Conservation (phyloP, 2,113 vertebrate genomes). For the Talpa occidentalis region DNA sequence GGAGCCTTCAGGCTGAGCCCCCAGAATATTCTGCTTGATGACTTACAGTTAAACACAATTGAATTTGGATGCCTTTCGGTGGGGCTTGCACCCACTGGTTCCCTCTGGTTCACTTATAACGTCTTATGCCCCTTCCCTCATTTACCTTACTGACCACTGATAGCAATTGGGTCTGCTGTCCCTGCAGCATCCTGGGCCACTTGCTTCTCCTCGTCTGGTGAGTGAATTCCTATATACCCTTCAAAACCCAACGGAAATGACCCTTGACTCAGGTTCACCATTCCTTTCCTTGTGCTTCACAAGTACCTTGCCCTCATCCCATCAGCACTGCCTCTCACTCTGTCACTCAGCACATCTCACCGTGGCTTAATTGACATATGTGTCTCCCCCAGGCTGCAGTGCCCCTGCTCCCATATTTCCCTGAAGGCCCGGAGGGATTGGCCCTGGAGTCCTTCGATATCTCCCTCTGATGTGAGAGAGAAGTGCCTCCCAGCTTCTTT, state of each 20-base stretch:
- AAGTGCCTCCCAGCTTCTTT: not conserved
- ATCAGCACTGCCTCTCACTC: not conserved
- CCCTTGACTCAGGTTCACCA: not conserved
- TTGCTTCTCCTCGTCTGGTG: not conserved
- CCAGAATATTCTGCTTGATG: not conserved
- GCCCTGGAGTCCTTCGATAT: not conserved
- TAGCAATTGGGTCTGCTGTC: not conserved
- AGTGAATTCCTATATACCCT: not conserved
- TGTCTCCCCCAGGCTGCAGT: not conserved
- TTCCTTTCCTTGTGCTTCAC: not conserved
- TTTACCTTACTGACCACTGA: not conserved
- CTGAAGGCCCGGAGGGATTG: not conserved
- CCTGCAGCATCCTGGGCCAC: not conserved
- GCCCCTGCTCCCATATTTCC: too few relatives aligned
- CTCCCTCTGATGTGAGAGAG: not conserved
- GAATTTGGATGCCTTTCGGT: not conserved
- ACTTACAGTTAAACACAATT: not conserved
- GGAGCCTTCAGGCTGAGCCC: not conserved
- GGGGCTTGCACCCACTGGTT: not conserved
- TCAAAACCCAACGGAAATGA: not conserved
- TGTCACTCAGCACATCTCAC: not conserved
- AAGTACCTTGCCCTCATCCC: not conserved
- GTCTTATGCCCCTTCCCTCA: not conserved
- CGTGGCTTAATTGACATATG: accelerated
- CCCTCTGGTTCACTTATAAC: not conserved